Percentiles rank a stretch among this genome's conserved stretches.
Conservation (phyloP, 1,140 invertebrate genomes). For the Holotrichia oblita region DNA sequence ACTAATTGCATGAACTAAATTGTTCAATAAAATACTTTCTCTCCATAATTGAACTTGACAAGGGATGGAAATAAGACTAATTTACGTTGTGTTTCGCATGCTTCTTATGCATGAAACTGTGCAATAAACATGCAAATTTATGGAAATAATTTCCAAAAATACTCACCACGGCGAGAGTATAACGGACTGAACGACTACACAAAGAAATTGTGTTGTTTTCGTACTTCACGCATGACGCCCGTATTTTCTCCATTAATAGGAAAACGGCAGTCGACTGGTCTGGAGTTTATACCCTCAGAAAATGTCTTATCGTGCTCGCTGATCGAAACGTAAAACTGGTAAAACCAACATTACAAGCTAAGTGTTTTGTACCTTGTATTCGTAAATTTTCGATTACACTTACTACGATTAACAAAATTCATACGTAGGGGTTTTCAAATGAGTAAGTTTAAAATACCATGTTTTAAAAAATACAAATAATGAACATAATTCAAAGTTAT, state of each 20-base stretch:
- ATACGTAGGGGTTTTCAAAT: no score
- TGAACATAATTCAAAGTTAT: no score
- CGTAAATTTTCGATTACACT: no score
- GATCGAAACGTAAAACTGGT: not conserved
- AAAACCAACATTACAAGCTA: not conserved
- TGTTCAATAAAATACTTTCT: no score
- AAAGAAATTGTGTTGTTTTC: not conserved
- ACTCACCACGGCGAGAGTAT: not conserved
- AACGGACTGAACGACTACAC: not conserved
- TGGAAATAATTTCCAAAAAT: not conserved
- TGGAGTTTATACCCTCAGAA: constrained; percentile 15
- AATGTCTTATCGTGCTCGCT: not conserved
- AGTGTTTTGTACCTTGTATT: not conserved
- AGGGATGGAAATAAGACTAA: no score
- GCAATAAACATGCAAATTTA: constrained; percentile 17
- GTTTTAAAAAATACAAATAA: no score
- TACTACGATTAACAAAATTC: no score
- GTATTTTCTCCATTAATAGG: constrained; percentile 21
- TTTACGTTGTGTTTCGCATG: no score
- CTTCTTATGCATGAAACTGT: not conserved
- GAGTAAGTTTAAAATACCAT: no score
- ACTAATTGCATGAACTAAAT: no score
- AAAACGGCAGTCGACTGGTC: constrained; percentile 1
- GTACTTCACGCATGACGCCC: constrained; percentile 20
- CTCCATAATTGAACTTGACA: no score